Evolutionary conservation across 2,888 invertebrate species (phyloP), one percentile per base, ranked within the genome.

Genomic region (Cheilosia scutellata): DNA sequence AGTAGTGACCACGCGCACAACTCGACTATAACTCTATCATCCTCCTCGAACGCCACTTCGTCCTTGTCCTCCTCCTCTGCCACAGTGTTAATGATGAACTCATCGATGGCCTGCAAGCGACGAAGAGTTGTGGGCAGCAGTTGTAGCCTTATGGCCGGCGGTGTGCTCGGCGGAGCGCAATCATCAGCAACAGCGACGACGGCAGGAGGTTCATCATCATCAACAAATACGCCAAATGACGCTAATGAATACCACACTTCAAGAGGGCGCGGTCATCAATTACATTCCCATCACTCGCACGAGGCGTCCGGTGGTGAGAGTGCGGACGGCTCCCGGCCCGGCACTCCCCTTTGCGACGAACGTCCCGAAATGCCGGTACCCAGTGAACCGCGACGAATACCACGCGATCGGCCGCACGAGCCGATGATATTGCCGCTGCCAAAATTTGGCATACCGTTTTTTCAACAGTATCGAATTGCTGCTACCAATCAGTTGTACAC

Each of bases 361-460:
- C 93, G 95, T 62, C 96, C 96, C 2, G 96, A 97, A 90, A 93
- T 95, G 87, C 83, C 83, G 70, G 83, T 94, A 82, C 96, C 96
- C 9, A 94, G 94, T 82, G 96, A 97, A 91, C 97, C 97, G 25
- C 94, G 97, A 79, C 94, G 96, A 60, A 93, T 95, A 89, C 95
- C 95, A 4, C 93, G 89, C 94, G 95, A 93, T 89, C 94, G 94
- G 87, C 93, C 94, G 91, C 94, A 94, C 25, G 94, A 95, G 13
- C 96, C 97, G 40, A 94, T 98, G 92, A 96, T 96, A 89, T 93
- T 98, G 89, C 98, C 98, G 27, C 93, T 98, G 89, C 98, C 98
- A 49, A 96, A 96, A 93, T 98, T 98, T 92, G 98, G 98, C 20
- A 94, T 95, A 78, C 95, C 95, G 90, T 94, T 96, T 89, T 92